Evolutionary conservation across 2,797 vertebrate genomes (phyloP).

Genomic region (Macropus fuliginosus): DNA sequence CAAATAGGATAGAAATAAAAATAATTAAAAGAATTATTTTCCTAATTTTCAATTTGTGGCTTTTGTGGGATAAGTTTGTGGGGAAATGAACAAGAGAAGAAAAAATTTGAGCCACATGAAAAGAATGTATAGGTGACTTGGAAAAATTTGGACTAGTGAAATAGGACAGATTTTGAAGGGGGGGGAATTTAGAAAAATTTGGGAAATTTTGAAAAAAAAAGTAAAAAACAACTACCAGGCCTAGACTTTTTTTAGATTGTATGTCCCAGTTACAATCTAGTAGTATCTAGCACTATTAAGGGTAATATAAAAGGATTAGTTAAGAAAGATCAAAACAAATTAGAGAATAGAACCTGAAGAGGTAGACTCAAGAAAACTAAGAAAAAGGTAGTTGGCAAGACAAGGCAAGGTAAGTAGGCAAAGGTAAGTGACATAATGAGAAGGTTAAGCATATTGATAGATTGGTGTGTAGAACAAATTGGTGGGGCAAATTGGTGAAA

Average conservation of each 20-base stretch:
- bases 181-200: slow-evolving; percentile 14
- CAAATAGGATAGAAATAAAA: not conserved
- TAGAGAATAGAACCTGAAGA: not conserved
- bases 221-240: not conserved
- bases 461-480: not conserved
- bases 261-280: not conserved
- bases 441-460: not conserved
- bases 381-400: not conserved
- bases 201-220: not conserved
- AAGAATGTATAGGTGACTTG: not conserved
- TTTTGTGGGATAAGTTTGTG: not conserved
- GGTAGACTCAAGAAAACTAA: not conserved
- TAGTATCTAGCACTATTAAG: not conserved
- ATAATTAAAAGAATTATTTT: not conserved
- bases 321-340: not conserved
- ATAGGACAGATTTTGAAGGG: slow-evolving; percentile 20
- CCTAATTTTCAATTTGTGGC: not conserved
- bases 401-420: not conserved
- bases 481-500: not conserved
- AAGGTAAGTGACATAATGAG: not conserved
- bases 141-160: not conserved
- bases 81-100: not conserved
- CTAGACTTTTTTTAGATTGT: not conserved
- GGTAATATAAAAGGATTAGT: not conserved
- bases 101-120: not conserved